phyloP scores from a whole-genome alignment of 1,140 invertebrate species.

The Adoxophyes honmai region DNA sequence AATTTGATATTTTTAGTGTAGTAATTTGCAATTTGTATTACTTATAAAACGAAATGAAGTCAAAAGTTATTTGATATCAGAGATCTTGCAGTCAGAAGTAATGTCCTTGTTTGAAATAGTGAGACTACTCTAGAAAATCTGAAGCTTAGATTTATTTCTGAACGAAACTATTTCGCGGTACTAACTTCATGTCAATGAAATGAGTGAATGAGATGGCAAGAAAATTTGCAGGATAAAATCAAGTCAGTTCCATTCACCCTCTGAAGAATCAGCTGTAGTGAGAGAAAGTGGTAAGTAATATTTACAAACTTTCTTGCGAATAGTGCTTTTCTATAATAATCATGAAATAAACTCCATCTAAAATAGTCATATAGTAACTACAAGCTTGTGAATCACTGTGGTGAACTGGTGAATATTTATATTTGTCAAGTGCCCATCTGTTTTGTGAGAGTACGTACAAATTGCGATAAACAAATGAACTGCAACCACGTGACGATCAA shows the following conservation, averaged over 20 bases:
- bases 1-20: too few species aligned
- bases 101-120: too few species aligned
- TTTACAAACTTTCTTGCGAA: conserved; percentile 18
- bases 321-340: not conserved
- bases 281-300: conserved; percentile 30
- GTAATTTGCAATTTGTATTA: too few species aligned
- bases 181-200: conserved; percentile 5
- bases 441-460: conserved; percentile 40
- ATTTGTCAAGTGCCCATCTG: conserved; percentile 22
- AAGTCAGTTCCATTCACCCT: conserved; percentile 20
- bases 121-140: too few species aligned
- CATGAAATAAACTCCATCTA: not conserved
- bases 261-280: conserved; percentile 28
- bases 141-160: too few species aligned
- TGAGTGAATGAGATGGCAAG: conserved; percentile 1
- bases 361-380: too few species aligned
- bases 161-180: conserved; percentile 2
- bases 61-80: too few species aligned
- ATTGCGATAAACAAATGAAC: conserved; percentile 35
- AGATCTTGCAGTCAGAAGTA: too few species aligned
- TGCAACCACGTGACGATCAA: too few species aligned
- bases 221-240: not conserved
- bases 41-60: too few species aligned
- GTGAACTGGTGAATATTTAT: not conserved
- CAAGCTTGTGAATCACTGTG: too few species aligned